phyloP scores from a whole-genome alignment of 2,113 vertebrate species.

The Psilopsiagon aymara region DNA sequence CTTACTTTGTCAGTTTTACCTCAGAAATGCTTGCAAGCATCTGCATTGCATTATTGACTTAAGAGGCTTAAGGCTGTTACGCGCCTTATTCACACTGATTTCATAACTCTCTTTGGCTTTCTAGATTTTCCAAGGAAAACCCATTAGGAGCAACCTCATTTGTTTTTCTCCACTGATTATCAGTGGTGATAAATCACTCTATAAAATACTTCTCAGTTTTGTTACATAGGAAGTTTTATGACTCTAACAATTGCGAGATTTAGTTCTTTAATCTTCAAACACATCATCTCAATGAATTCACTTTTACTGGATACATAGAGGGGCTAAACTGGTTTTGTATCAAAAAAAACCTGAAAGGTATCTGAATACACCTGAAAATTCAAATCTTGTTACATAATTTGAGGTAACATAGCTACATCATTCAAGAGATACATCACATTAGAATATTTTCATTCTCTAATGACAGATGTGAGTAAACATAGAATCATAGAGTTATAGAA shows the following conservation, averaged over 20 bases:
- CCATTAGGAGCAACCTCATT: not conserved
- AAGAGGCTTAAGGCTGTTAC: not conserved
- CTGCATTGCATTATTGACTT: not conserved
- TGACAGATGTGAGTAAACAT: not conserved
- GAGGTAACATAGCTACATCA: not conserved
- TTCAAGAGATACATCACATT: not conserved
- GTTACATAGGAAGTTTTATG: conserved; percentile 18
- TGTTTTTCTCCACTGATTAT: not conserved
- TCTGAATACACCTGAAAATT: not conserved
- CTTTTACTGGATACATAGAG: not conserved
- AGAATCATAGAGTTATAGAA: no score
- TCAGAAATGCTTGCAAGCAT: not conserved
- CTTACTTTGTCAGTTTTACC: not conserved
- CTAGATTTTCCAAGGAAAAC: not conserved
- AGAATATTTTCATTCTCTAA: not conserved
- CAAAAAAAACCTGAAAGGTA: not conserved
- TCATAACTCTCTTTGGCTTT: not conserved
- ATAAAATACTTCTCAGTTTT: conserved; percentile 5
- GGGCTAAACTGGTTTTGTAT: not conserved
- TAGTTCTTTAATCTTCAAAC: conserved; percentile 39
- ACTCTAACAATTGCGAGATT: conserved; percentile 23
- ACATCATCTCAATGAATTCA: conserved; percentile 17
- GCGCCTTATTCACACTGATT: not conserved
- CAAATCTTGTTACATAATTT: not conserved
- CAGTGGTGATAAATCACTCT: not conserved